Evolutionary conservation across 1,140 invertebrate species (phyloP).

Genomic region (Apis dorsata): DNA sequence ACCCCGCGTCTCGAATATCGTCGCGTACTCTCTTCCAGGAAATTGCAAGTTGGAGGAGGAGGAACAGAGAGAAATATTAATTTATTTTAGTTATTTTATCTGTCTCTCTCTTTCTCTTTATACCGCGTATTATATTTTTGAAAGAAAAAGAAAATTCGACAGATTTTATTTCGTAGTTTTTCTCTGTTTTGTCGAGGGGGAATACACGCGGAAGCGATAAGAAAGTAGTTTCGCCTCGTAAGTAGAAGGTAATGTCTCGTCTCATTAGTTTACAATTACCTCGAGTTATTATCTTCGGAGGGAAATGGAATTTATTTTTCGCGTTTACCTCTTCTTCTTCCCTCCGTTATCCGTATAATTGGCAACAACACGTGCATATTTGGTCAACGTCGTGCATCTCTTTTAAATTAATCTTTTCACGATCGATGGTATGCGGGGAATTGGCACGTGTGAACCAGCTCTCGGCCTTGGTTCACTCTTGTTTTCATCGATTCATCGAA

Average conservation of each 20-base stretch:
- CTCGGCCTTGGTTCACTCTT: constrained; percentile 27
- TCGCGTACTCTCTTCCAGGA: neutral
- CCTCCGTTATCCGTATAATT: neutral
- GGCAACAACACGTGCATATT: constrained; percentile 6
- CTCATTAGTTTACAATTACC: constrained; percentile 7
- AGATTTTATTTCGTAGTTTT: neutral
- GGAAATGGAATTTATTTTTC: neutral
- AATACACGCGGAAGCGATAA: constrained; percentile 30
- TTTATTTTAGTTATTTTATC: too few relatives aligned
- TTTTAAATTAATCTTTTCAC: constrained; percentile 56
- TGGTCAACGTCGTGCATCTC: neutral
- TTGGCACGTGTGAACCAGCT: constrained; percentile 48
- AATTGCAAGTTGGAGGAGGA: neutral
- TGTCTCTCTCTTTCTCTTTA: neutral
- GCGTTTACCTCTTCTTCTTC: neutral
- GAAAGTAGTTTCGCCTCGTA: neutral
- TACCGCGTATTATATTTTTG: too few relatives aligned
- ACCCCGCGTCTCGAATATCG: neutral
- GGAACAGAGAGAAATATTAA: neutral
- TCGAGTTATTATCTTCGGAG: neutral
- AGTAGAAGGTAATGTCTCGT: constrained; percentile 8
- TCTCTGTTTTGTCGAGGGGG: neutral
- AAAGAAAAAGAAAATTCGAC: neutral
- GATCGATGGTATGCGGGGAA: constrained; percentile 21
- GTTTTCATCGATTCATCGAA: constrained; percentile 35